These are phyloP conservation scores for Bruchidius siliquastri DNA, from an alignment of 2,888 invertebrate genomes.

Conservation along the genomic window DNA sequence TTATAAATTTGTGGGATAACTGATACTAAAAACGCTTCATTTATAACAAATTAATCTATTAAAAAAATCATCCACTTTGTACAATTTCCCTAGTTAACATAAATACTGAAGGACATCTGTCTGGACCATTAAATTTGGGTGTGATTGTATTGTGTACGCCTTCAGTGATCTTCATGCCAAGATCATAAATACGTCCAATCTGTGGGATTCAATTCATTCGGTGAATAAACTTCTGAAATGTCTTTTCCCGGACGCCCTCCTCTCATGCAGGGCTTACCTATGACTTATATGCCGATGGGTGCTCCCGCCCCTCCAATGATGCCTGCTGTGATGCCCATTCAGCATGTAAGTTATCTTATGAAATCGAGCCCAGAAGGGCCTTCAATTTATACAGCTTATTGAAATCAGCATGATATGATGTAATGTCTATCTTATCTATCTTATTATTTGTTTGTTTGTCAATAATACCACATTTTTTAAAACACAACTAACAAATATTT, in stretches of 20 bases:
- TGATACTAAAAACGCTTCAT: background rate
- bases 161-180: background rate
- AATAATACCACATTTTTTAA: too few relatives aligned
- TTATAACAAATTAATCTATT: background rate
- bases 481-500: too few relatives aligned
- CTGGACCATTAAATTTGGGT: background rate
- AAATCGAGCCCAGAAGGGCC: too few relatives aligned
- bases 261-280: conserved; percentile 69
- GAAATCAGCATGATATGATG: too few relatives aligned
- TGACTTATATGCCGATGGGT: conserved; percentile 53
- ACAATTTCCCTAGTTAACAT: background rate
- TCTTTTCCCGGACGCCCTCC: conserved; percentile 86
- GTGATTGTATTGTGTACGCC: background rate
- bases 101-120: background rate
- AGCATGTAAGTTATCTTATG: conserved; percentile 59
- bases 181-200: background rate
- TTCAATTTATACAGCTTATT: too few relatives aligned
- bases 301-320: conserved; percentile 72
- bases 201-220: background rate
- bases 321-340: conserved; percentile 66
- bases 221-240: conserved; percentile 51
- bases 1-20: background rate
- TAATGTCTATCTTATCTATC: too few relatives aligned
- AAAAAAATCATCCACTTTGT: background rate
- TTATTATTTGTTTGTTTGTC: too few relatives aligned